Conservation (phyloP, 2,888 invertebrate species). For the Lapara coniferarum region DNA sequence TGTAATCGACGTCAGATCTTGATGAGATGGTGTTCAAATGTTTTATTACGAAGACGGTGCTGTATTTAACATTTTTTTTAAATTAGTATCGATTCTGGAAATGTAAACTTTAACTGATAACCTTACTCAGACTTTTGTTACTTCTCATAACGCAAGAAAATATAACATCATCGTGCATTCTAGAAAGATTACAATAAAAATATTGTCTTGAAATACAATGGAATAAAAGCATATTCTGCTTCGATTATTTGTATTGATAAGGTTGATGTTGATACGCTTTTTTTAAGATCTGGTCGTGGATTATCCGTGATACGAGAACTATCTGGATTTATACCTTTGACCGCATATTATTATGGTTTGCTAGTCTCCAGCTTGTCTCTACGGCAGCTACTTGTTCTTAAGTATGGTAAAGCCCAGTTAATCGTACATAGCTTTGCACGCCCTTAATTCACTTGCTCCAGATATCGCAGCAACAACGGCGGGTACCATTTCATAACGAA, state of each 20-base stretch:
- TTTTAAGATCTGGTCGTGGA: too few relatives aligned
- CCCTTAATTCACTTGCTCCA: conserved; percentile 60
- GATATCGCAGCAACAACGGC: conserved; percentile 40
- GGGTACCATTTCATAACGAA: conserved; percentile 47
- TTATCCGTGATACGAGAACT: too few relatives aligned
- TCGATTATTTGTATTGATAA: conserved; percentile 4
- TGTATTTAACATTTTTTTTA: too few relatives aligned
- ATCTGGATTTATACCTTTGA: not conserved
- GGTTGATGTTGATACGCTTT: too few relatives aligned
- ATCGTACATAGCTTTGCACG: conserved; percentile 41
- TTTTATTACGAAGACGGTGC: too few relatives aligned
- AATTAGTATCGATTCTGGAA: not conserved
- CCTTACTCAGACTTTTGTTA: not conserved
- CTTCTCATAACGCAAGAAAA: not conserved
- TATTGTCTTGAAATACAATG: conserved; percentile 4
- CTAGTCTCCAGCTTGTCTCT: not conserved
- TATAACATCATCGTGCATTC: not conserved
- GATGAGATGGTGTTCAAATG: not conserved
- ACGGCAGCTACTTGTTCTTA: not conserved
- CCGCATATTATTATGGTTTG: not conserved
- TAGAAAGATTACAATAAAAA: not conserved
- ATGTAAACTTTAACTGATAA: not conserved
- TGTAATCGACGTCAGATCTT: not conserved
- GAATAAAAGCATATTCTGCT: not conserved
- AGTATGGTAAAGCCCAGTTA: conserved; percentile 5